Percentiles rank a stretch among this genome's conserved stretches.
These are phyloP conservation scores for Cherax destructor DNA, from an alignment of 1,140 invertebrate genomes.

Conservation along the genomic window DNA sequence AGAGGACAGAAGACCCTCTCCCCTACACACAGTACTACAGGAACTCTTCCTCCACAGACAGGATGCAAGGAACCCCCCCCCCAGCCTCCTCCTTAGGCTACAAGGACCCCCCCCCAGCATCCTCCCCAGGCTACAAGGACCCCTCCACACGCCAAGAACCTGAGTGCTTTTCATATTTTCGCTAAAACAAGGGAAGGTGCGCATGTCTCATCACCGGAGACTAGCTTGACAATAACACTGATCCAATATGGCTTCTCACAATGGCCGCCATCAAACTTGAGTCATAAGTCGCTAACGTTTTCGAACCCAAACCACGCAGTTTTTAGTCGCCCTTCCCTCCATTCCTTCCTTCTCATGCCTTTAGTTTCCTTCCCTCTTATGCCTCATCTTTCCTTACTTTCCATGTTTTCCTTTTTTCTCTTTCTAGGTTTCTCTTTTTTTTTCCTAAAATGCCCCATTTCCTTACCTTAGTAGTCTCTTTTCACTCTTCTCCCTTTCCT, in stretches of 20 bases:
- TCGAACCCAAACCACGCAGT: slow-evolving; percentile 7
- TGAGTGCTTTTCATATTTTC: slow-evolving; percentile 29
- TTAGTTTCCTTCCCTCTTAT: not conserved
- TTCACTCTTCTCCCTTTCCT: not conserved
- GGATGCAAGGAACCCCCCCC: no score
- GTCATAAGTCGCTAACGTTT: slow-evolving; percentile 46
- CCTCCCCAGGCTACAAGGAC: no score
- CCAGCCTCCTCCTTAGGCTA: no score
- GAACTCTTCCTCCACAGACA: not conserved
- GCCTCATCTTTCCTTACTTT: not conserved
- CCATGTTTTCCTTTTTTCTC: no score
- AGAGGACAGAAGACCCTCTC: not conserved
- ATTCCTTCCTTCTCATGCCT: not conserved
- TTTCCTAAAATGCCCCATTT: no score
- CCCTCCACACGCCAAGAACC: not conserved
- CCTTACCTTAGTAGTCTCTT: no score
- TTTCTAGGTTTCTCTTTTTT: no score
- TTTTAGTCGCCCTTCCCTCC: not conserved
- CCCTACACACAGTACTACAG: not conserved
- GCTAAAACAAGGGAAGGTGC: slow-evolving; percentile 34
- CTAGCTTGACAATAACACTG: slow-evolving; percentile 49
- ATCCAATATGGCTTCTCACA: slow-evolving; percentile 50
- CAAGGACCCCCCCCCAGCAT: no score
- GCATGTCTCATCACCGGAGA: slow-evolving; percentile 38
- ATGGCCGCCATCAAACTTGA: slow-evolving; percentile 40